Percentiles rank a stretch among this genome's conserved stretches.
These are phyloP conservation scores for Acleris sparsana DNA, from an alignment of 2,888 invertebrate species.

Conservation along the genomic window DNA sequence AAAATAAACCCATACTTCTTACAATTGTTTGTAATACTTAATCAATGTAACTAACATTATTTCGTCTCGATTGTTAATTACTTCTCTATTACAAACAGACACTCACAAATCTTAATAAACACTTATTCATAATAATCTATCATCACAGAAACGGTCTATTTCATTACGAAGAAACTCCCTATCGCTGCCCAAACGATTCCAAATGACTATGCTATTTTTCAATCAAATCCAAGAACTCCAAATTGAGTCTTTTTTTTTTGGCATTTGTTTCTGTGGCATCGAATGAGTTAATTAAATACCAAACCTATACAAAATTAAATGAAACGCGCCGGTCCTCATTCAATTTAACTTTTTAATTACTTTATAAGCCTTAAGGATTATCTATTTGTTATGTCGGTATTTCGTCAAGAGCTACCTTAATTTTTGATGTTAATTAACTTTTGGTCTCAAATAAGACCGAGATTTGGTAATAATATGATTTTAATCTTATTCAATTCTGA, in stretches of 20 bases:
- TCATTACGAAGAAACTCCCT: slow-evolving; percentile 1
- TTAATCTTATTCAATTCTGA: no score
- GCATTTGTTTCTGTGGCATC: no score
- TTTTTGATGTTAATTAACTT: slow-evolving; percentile 33
- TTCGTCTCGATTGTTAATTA: no score
- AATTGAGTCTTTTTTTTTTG: no score
- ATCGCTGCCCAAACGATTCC: slow-evolving; percentile 2
- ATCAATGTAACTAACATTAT: no score
- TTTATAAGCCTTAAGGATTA: slow-evolving; percentile 57
- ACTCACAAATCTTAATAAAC: not conserved
- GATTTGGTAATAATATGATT: not conserved
- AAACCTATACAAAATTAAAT: slow-evolving; percentile 41
- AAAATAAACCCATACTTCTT: no score
- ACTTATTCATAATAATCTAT: not conserved
- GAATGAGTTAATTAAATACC: slow-evolving; percentile 52
- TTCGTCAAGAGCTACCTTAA: slow-evolving; percentile 24
- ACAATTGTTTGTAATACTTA: no score
- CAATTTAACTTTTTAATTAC: slow-evolving; percentile 73
- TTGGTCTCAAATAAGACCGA: not conserved
- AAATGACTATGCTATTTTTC: slow-evolving; percentile 45
- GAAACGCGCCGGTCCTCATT: slow-evolving; percentile 48
- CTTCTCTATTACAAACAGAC: no score
- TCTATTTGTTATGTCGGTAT: slow-evolving; percentile 41
- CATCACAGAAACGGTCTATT: not conserved
- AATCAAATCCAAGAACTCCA: no score